Base-by-base conservation (phyloP, 2,888 invertebrate species). In the Agelastica alni region DNA sequence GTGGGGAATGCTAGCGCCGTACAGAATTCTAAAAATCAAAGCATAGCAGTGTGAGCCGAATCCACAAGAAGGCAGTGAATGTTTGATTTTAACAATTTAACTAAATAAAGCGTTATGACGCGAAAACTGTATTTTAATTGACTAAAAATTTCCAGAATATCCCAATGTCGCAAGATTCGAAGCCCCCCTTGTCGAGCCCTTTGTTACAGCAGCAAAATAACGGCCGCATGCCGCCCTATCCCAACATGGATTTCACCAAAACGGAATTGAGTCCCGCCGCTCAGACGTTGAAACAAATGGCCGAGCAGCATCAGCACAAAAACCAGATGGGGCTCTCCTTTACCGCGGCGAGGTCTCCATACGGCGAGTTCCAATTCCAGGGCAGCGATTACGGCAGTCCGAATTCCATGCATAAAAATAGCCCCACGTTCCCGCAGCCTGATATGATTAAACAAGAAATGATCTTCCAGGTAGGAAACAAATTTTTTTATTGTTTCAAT, bases 281-380 rank as follows among this genome's bases (percentile, higher is more conserved):
- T 42, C 94, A 96, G 79, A 96, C 95, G 0, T 80, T 96, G 46
- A 96, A 96, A 75, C 95, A 96, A 71, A 95, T 96, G 95, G 96
- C 96, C 30, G 95, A 96, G 75, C 96, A 96, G 76, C 96, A 96
- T 77, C 95, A 95, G 78, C 93, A 92, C 77, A 89, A 89, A 74
- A 85, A 83, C 61, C 86, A 85, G 63, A 80, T 87, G 73, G 88
- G 88, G 1, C 79, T 85, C 26, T 74, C 78, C 1, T 81, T 80
- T 63, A 80, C 79, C 61, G 79, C 81, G 2, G 74, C 81, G 1
- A 69, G 82, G 28, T 81, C 82, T 9, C 85, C 85, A 0, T 85
- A 84, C 64, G 82, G 81, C 28, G 85, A 85, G 65, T 85, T 84
- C 61, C 83, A 83, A 48, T 84, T 84, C 58, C 78, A 72, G 43